Evolutionary conservation across 2,888 invertebrate genomes (phyloP), one percentile per base, ranked within the genome.

Genomic region (Polyommatus icarus): DNA sequence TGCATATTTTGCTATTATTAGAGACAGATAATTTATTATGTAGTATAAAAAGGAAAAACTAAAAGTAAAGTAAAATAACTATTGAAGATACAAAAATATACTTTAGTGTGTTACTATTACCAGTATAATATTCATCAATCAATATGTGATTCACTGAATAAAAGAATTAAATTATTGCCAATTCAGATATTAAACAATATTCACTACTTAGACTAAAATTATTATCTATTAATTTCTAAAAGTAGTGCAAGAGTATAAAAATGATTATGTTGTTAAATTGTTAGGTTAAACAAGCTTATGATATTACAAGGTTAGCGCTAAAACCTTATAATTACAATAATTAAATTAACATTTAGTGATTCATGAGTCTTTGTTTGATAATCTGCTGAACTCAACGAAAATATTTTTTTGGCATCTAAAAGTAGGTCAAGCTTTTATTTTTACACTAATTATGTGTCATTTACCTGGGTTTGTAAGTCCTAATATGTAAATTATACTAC

Each of bases 351-450:
- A n/a, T 76, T 18, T 32, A 57, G 32, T 76, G 32, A 61, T 67
- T 36, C 57, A 76, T 76, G 32, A 76, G 29, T 76, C 57, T 57
- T 76, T 76, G 54, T 15, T 76, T 76, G n/a, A 54, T 75, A 29
- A 50, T 54, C 6, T 29, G 32, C 18, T 67, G 29, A 67, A 67
- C 29, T 12, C 15, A 2, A 67, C 15, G 15, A 67, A 67, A 67
- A 67, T 67, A 67, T 15, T 67, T 40, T 50, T 71, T 40, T 72
- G 72, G 40, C 40, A 72, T 72, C 8, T 4, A 67, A 72, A 72
- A 40, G 40, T 72, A 72, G 72, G 72, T 72, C 72, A 72, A 72
- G 18, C 2, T 7, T 71, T 20, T 71, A 71, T 40, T 72, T 72
- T 40, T 72, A 72, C 67, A 67, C 29, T 67, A 61, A 20, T 61